Percentiles rank a stretch among this genome's conserved stretches.
phyloP scores from a whole-genome alignment of 1,140 invertebrate genomes.

The Calliopsis andreniformis region DNA sequence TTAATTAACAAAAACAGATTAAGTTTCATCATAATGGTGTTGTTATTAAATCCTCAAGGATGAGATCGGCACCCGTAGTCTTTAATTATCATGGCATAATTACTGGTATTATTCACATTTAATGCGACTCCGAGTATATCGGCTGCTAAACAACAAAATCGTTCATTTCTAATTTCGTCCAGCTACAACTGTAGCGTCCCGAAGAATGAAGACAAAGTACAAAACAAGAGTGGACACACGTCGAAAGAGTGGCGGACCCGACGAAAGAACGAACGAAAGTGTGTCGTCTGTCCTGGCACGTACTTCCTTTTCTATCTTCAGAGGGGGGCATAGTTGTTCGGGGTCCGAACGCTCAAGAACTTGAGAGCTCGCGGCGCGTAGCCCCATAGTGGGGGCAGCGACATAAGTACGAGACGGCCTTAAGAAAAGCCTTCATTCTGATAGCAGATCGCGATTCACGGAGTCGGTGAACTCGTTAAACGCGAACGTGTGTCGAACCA shows the following conservation, averaged over 20 bases:
- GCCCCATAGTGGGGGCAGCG: conserved; percentile 71
- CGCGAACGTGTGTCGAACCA: background rate
- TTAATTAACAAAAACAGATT: too few relatives aligned
- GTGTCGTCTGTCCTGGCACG: conserved; percentile 50
- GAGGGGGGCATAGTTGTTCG: conserved; percentile 54
- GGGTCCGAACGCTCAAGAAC: conserved; percentile 21
- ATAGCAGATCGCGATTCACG: conserved; percentile 75
- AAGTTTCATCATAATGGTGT: too few relatives aligned
- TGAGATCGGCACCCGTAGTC: too few relatives aligned
- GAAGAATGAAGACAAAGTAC: conserved; percentile 11
- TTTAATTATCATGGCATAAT: too few relatives aligned
- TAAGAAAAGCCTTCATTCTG: conserved; percentile 79
- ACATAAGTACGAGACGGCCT: conserved; percentile 77
- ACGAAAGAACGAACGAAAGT: conserved; percentile 56
- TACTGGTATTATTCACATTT: too few relatives aligned
- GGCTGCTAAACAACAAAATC: too few relatives aligned
- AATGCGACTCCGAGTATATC: too few relatives aligned
- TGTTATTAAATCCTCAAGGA: too few relatives aligned
- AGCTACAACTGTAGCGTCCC: background rate
- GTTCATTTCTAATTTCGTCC: too few relatives aligned
- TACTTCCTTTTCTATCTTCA: conserved; percentile 51
- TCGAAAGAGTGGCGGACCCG: conserved; percentile 5
- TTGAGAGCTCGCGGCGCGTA: conserved; percentile 41
- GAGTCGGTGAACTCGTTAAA: conserved; percentile 64
- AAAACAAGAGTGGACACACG: background rate